Evolutionary conservation across 2,888 invertebrate genomes (phyloP).

Genomic region (Diaphora mendica): DNA sequence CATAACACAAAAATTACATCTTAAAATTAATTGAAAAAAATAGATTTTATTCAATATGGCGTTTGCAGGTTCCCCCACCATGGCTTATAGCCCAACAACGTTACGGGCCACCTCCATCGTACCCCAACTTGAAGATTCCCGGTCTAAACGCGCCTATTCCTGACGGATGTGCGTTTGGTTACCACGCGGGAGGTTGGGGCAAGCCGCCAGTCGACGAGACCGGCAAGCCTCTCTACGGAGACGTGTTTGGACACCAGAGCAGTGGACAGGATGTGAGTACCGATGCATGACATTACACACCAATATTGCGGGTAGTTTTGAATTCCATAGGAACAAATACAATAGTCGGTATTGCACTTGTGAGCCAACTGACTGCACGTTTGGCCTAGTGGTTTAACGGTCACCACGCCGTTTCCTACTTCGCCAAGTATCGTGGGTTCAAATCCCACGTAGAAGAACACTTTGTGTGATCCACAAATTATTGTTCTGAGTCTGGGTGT

Average conservation of each 20-base stretch:
- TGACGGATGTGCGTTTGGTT: slow-evolving; percentile 98
- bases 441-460: too few species aligned
- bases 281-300: background rate
- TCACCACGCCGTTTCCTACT: too few species aligned
- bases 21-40: background rate
- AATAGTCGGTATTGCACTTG: background rate
- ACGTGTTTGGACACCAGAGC: slow-evolving; percentile 96
- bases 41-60: background rate
- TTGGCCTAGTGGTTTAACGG: too few species aligned
- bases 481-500: too few species aligned
- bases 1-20: background rate
- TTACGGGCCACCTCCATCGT: slow-evolving; percentile 99
- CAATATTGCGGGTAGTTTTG: background rate
- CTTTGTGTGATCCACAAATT: too few species aligned
- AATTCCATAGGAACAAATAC: background rate
- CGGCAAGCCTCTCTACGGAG: slow-evolving; percentile 99
- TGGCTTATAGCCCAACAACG: slow-evolving; percentile 99
- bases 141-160: slow-evolving; percentile 99
- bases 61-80: slow-evolving; percentile 91
- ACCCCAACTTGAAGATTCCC: slow-evolving; percentile 99
- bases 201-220: slow-evolving; percentile 99
- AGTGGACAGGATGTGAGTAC: slow-evolving; percentile 89
- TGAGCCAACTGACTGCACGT: too few species aligned
- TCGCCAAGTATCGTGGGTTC: too few species aligned
- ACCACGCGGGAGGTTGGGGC: slow-evolving; percentile 99